Evolutionary conservation across 2,797 vertebrate species (phyloP), one percentile per base, ranked within the genome.

Genomic region (Melanotaenia trifasciata): DNA sequence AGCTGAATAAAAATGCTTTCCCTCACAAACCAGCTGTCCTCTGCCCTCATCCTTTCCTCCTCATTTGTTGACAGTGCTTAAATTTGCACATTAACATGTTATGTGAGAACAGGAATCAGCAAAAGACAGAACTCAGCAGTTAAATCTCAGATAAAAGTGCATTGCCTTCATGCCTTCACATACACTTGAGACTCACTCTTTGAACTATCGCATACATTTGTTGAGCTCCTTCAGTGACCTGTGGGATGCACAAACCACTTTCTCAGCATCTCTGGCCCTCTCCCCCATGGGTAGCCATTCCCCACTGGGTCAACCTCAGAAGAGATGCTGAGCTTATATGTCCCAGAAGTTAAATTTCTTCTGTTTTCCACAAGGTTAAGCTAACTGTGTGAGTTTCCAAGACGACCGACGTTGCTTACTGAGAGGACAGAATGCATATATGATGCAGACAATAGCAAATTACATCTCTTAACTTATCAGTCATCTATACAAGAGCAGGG

Each of bases 211-310:
- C 72, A 54, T 83, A 80, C 88, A 88, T 74, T 81, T 89, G 85
- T 66, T 81, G 78, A 61, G 66, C 74, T 70, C 59, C 61, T 71
- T 71, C 24, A 38, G 43, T 87, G 84, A 91, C 87, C 89, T 85
- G 74, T 62, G 64, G 72, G 71, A 61, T 45, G 64, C 72, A 76
- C 67, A 77, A 45, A 63, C 45, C 80, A 47, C 76, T 65, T 73
- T 87, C 82, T 82, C 84, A 83, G 78, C 85, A 81, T 85, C 80
- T 84, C 78, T 79, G 86, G 73, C 67, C 79, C 74, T 73, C 32
- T 78, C 72, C 79, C 78, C 87, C 43, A 61, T 63, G 84, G 76
- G 84, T 64, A 84, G 70, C 70, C 32, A 3, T 38, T 61, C 79
- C 89, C 88, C 76, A 72, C 89, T 80, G 86, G 57, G 60, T 70